Base-by-base conservation (phyloP, 2,797 vertebrate genomes). In the Selene dorsalis region DNA sequence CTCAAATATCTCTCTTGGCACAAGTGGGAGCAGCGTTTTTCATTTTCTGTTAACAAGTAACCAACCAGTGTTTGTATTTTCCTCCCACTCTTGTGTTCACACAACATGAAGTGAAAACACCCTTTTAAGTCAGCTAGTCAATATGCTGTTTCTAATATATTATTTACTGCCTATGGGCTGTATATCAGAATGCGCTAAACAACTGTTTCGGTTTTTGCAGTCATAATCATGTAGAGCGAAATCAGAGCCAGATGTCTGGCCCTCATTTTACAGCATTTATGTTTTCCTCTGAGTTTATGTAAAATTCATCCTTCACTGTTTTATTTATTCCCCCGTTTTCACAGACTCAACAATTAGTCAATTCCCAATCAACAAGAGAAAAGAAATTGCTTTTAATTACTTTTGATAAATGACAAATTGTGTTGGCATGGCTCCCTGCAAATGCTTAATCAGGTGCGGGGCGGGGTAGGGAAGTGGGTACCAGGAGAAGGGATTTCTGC, bases 371-470 rank as follows among this genome's bases (percentile, higher is more conserved):
- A 94, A 92, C 92, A 90, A 87, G 90, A 93, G 91, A 90, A 90
- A 92, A 93, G 85, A 92, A 94, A 94, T 93, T 92, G 93, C 92
- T 94, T 95, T 95, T 94, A 94, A 95, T 94, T 94, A 95, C 94
- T 94, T 94, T 92, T 94, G 93, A 94, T 94, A 94, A 94, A 95
- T 94, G 94, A 95, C 94, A 93, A 94, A 94, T 94, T 93, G 93
- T 72, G 88, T 88, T 93, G 91, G 93, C 91, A 83, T 24, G 84
- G 84, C 78, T 87, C 90, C 91, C 89, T 60, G 86, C 78, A 57
- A 91, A 89, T 69, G 89, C 92, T 93, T 92, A 89, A 93, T 93
- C 90, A 90, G 89, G 89, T 87, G 84, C 45, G 22, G 84, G 85
- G 89, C 69, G 87, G 82, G 89, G 78, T 68, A 39, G 83, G 75